A percentile compares a stretch with the other conserved stretches of the same genome.
phyloP scores from a whole-genome alignment of 1,140 invertebrate species.

The Anastrepha obliqua region DNA sequence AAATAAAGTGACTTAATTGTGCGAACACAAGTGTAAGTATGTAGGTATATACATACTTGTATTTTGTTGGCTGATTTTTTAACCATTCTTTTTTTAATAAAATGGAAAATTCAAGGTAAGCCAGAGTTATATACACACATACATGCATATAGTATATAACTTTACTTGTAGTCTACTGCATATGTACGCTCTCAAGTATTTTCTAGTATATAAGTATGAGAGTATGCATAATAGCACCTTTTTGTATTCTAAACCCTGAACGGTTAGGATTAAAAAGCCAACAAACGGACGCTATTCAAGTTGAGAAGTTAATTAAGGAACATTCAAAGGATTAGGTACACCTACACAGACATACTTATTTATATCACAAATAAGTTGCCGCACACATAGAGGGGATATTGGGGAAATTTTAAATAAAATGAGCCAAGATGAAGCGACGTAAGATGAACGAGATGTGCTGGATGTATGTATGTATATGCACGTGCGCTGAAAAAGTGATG shows the following conservation, averaged over 20 bases:
- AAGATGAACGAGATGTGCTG: no score
- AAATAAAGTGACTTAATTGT: no score
- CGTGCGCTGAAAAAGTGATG: background rate
- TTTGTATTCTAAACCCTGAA: background rate
- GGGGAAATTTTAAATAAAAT: background rate
- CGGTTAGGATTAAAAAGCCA: constrained; percentile 24
- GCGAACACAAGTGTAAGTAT: no score
- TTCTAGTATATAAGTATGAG: background rate
- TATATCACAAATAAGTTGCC: no score
- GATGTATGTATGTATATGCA: no score
- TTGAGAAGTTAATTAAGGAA: constrained; percentile 50
- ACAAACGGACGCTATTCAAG: constrained; percentile 50
- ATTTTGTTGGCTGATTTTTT: background rate
- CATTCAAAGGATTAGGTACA: constrained; percentile 36
- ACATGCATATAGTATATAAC: background rate
- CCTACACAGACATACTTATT: background rate
- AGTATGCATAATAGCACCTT: constrained; percentile 21
- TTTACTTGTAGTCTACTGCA: background rate
- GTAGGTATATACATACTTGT: no score
- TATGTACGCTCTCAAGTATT: background rate
- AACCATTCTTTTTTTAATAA: background rate
- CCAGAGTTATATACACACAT: background rate
- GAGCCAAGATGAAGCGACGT: background rate
- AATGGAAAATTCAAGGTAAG: constrained; percentile 21
- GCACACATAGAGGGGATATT: background rate